phyloP scores from a whole-genome alignment of 2,113 vertebrate genomes.

The Columba livia region DNA sequence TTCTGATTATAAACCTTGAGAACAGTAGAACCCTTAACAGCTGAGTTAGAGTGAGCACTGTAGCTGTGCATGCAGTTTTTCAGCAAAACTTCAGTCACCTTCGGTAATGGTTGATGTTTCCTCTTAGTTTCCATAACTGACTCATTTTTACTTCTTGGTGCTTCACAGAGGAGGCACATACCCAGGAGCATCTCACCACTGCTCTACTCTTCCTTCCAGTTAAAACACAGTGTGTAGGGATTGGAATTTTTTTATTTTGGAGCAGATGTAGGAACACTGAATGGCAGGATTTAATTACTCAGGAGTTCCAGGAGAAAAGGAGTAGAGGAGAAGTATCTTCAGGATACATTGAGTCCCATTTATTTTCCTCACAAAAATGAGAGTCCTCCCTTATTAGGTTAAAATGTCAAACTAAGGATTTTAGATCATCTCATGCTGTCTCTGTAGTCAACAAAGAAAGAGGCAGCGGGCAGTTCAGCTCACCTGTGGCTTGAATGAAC shows the following conservation, averaged over 20 bases:
- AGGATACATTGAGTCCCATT: not conserved
- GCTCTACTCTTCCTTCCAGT: not conserved
- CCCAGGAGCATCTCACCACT: not conserved
- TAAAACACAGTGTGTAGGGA: not conserved
- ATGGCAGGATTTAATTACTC: not conserved
- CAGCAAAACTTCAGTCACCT: not conserved
- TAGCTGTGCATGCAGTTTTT: not conserved
- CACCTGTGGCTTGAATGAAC: not conserved
- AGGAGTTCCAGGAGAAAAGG: not conserved
- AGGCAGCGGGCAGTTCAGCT: not conserved
- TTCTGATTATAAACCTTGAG: not conserved
- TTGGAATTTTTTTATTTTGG: not conserved
- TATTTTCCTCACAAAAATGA: not conserved
- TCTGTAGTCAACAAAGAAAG: not conserved
- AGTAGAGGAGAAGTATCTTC: not conserved
- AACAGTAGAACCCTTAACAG: not conserved
- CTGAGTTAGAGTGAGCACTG: not conserved
- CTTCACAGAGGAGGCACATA: not conserved
- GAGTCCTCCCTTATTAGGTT: not conserved
- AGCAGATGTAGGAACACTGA: not conserved
- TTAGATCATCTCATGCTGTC: not conserved
- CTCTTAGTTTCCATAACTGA: not conserved
- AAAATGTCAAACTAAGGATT: not conserved
- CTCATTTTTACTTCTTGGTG: not conserved
- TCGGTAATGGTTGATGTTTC: not conserved